phyloP scores from a whole-genome alignment of 2,888 invertebrate species.

The Athetis lepigone region DNA sequence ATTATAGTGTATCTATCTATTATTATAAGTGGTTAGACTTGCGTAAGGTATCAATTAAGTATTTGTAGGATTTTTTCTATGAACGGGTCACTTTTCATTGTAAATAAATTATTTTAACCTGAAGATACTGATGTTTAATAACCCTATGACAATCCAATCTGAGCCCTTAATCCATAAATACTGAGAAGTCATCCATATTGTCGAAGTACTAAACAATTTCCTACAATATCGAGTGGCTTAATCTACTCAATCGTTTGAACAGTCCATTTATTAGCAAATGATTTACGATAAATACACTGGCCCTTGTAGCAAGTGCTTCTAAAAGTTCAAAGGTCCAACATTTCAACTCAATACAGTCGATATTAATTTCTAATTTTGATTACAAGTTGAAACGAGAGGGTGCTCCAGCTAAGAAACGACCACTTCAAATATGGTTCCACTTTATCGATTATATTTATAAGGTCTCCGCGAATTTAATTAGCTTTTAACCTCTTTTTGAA shows the following conservation, averaged over 20 bases:
- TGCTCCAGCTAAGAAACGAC: slow-evolving; percentile 47
- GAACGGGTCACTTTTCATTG: too few species aligned
- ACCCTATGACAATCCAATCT: neutral
- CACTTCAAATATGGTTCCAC: slow-evolving; percentile 60
- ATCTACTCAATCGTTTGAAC: slow-evolving; percentile 38
- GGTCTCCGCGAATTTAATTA: slow-evolving; percentile 58
- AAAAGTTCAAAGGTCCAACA: slow-evolving; percentile 62
- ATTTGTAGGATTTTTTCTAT: neutral
- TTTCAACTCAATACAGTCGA: slow-evolving; percentile 61
- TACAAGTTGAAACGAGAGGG: slow-evolving; percentile 57
- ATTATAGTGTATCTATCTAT: slow-evolving; percentile 10
- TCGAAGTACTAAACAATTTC: slow-evolving; percentile 30
- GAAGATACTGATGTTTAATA: neutral
- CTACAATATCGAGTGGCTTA: slow-evolving; percentile 17
- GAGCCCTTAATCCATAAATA: neutral
- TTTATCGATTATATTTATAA: slow-evolving; percentile 61
- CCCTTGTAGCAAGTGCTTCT: slow-evolving; percentile 51
- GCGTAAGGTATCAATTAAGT: slow-evolving; percentile 10
- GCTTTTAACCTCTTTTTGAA: slow-evolving; percentile 49
- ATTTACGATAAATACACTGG: slow-evolving; percentile 59
- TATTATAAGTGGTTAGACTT: neutral
- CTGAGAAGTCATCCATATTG: slow-evolving; percentile 13
- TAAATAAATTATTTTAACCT: neutral
- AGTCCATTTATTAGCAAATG: slow-evolving; percentile 56
- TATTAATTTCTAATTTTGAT: slow-evolving; percentile 68